phyloP scores from a whole-genome alignment of 2,113 vertebrate species.

The Grallaria varia region DNA sequence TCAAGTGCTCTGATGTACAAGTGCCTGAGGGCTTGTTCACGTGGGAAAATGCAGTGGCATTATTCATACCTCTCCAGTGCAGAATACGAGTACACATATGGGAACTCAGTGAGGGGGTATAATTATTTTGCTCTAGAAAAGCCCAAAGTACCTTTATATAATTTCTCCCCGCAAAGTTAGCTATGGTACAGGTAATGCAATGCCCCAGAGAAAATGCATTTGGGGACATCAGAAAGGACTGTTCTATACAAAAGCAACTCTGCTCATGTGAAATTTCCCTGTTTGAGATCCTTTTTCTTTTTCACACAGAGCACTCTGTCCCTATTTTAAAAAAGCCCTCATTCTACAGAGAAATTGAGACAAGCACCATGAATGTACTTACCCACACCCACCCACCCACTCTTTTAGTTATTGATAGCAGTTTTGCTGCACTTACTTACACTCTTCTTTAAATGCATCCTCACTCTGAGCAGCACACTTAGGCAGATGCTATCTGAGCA shows the following conservation, averaged over 20 bases:
- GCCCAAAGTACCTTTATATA: background rate
- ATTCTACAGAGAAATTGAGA: background rate
- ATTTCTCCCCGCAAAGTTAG: background rate
- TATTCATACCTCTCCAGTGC: conserved; percentile 25
- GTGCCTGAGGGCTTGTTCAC: conserved; percentile 28
- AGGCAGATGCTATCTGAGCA: background rate
- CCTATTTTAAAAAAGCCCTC: accelerated
- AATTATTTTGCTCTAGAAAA: conserved; percentile 28
- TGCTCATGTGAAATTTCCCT: background rate
- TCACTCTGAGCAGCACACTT: background rate
- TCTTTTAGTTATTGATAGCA: background rate
- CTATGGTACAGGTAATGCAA: background rate
- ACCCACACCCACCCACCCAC: background rate
- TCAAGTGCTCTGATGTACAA: conserved; percentile 5
- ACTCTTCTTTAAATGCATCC: background rate
- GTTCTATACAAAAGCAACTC: background rate
- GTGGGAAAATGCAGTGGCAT: conserved; percentile 10
- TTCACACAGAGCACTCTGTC: background rate
- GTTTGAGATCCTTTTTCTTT: background rate
- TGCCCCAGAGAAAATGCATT: background rate
- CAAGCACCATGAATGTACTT: background rate
- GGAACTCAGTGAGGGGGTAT: background rate
- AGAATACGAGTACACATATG: background rate
- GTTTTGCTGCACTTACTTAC: background rate
- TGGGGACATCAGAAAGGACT: background rate